Conservation (phyloP, 35 echinoderm and acorn worm genomes). For the Apostichopus japonicus region DNA sequence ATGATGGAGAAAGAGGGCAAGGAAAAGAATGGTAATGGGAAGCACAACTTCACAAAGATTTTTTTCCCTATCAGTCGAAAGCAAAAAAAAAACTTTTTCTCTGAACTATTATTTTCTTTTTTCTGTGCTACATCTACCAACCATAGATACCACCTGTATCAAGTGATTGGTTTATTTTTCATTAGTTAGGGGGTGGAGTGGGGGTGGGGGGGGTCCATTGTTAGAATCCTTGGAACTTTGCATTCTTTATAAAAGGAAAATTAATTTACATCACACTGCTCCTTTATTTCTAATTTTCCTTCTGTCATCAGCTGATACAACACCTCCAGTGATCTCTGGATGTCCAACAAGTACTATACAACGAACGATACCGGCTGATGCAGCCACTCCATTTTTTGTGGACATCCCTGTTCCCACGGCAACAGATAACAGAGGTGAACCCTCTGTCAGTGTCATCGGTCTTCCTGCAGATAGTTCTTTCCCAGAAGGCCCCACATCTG, state of each 20-base stretch:
- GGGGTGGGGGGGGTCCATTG: too few relatives aligned
- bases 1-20: background rate
- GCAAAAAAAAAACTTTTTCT: background rate
- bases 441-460: background rate
- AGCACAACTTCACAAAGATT: too few relatives aligned
- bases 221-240: too few relatives aligned
- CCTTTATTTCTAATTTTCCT: background rate
- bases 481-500: background rate
- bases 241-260: too few relatives aligned
- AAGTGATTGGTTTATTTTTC: too few relatives aligned
- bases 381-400: background rate
- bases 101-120: background rate
- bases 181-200: too few relatives aligned
- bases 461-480: background rate
- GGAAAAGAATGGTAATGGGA: background rate
- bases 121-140: too few relatives aligned
- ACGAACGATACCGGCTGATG: background rate
- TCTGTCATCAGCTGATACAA: background rate
- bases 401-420: slow-evolving; percentile 28
- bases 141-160: too few relatives aligned
- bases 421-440: background rate
- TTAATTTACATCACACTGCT: background rate
- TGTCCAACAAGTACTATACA: background rate
- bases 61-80: too few relatives aligned
- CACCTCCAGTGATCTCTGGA: background rate